Percentiles rank a stretch among this genome's conserved stretches.
Evolutionary conservation across 2,113 vertebrate species (phyloP).

Genomic region (Alouatta palliata): DNA sequence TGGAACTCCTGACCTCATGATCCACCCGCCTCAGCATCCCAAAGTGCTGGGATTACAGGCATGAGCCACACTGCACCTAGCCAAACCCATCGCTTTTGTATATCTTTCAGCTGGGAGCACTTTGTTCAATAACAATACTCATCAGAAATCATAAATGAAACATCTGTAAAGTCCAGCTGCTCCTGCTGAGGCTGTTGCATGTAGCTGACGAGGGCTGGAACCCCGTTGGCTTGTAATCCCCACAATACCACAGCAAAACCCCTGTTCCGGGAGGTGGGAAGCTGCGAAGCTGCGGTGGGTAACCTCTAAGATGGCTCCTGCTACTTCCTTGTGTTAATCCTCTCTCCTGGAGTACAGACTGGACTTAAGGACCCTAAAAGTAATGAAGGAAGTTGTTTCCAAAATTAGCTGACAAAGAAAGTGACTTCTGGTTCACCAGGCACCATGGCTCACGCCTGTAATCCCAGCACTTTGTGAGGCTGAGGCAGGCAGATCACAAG

Average conservation of each 20-base stretch:
- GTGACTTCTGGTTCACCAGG: neutral
- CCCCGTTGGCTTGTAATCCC: neutral
- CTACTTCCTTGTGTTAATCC: neutral
- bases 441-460: no score
- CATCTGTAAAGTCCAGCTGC: neutral
- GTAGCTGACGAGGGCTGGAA: neutral
- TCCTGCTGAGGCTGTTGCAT: neutral
- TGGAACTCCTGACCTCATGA: no score
- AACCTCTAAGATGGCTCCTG: neutral
- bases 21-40: no score
- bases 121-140: neutral
- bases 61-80: no score
- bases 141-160: constrained; percentile 9
- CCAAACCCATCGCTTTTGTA: neutral
- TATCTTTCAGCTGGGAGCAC: neutral
- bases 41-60: no score
- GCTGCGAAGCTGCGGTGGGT: no score
- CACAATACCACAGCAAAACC: neutral
- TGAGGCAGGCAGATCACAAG: no score
- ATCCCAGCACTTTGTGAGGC: no score
- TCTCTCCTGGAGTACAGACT: neutral
- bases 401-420: neutral
- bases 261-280: neutral
- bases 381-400: neutral
- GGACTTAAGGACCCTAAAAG: neutral